Base-by-base conservation (phyloP, 2,888 invertebrate genomes). In the Pollenia griseotomentosa region DNA sequence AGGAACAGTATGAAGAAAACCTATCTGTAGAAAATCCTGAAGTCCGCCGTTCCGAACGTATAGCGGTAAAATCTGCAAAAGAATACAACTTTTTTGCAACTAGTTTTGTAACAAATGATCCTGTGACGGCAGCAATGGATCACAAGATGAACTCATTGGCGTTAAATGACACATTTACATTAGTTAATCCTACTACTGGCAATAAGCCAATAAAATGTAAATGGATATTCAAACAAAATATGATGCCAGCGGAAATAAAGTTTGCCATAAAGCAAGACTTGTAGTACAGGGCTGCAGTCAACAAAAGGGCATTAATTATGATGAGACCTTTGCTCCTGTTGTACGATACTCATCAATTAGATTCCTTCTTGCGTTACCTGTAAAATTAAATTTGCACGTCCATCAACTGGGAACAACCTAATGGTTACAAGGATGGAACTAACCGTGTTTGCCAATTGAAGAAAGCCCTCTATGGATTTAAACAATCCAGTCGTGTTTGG, bases 371-470 rank as follows among this genome's bases (percentile, higher is more conserved):
- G 68, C 78, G 5, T 9, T 59, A 14, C 23, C 78, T 3, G 65
- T 23, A 7, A 81, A 66, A 42, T 42, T 66, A n/a, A 16, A 48
- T 5, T 5, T 66, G 6, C 57, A 81, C 16, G 42, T 81, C 1
- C 81, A 81, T 19, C 81, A 88, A 53, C 75, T 89, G 89, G 81
- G 12, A 65, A 11, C 88, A 90, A 65, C 89, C 85, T 16, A 78
- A 89, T 44, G 86, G 86, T 23, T 89, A 87, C 53, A 57, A 74
- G 8, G 88, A 88, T 63, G 86, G 83, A 42, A 71, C 23, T 82
- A n/a, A n/a, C n/a, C n/a, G n/a, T n/a, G n/a, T n/a, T n/a, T n/a
- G 86, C 53, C 3, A 53, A 0, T 19, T 86, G 46, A 57, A 73
- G 23, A 86, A 86, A 55, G 73, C 86, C 2, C 53, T 73, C 16